A percentile compares a stretch with the other conserved stretches of the same genome.
phyloP scores from a whole-genome alignment of 2,797 vertebrate genomes.

The Brachyalestes nurse region DNA sequence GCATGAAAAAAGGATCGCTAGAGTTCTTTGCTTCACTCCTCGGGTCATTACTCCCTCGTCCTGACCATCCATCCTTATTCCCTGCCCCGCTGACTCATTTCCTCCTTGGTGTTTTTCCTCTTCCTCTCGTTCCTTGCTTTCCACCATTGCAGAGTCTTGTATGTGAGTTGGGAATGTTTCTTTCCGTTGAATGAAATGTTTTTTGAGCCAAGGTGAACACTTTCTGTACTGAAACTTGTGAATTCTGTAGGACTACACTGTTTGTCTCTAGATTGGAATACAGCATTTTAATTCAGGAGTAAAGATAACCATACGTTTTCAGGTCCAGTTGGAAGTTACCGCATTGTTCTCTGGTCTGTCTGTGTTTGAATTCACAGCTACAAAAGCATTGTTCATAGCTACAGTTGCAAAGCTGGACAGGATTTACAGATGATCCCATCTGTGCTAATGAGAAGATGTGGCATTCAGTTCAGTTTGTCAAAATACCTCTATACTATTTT shows the following conservation, averaged over 20 bases:
- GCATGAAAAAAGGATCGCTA: not conserved
- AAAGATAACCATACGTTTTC: too few species aligned
- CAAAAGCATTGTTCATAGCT: not conserved
- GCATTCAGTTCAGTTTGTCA: not conserved
- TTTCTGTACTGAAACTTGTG: not conserved
- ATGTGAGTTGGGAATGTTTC: not conserved
- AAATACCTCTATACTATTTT: not conserved
- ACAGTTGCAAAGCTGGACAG: not conserved
- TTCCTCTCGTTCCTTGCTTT: not conserved
- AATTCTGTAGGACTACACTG: not conserved
- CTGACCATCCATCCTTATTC: not conserved
- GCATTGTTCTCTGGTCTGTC: not conserved
- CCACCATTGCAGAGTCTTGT: not conserved
- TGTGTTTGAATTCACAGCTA: not conserved
- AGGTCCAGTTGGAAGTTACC: too few species aligned
- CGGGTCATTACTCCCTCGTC: not conserved
- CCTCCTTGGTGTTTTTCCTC: not conserved
- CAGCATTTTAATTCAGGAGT: not conserved
- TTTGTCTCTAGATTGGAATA: not conserved
- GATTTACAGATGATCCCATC: not conserved
- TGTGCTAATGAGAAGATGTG: not conserved
- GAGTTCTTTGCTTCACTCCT: not conserved
- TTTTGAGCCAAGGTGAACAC: not conserved
- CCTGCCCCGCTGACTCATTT: constrained; percentile 19
- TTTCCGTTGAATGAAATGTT: not conserved